Evolutionary conservation across 2,888 invertebrate species (phyloP).

Genomic region (Drosophila pseudotakahashii): DNA sequence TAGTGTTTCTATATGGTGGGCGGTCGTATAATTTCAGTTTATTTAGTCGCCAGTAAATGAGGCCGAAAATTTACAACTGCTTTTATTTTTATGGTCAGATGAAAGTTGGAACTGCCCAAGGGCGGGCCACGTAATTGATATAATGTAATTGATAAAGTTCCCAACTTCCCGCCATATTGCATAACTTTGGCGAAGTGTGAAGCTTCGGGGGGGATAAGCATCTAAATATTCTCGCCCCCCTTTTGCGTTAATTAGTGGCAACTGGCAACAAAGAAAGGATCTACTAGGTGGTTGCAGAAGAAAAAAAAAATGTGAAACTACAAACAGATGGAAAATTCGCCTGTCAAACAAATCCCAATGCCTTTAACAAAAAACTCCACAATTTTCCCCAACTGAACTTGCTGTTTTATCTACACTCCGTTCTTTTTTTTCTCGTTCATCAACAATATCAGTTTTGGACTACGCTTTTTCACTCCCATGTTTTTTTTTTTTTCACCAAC

Average conservation of each 20-base stretch:
- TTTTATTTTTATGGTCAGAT: conserved; percentile 56
- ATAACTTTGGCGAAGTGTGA: conserved; percentile 36
- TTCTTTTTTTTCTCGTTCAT: neutral
- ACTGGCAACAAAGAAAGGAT: neutral
- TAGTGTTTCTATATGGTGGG: conserved; percentile 53
- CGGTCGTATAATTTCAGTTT: conserved; percentile 68
- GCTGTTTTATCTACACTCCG: conserved; percentile 11
- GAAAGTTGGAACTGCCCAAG: conserved; percentile 42
- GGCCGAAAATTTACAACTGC: conserved; percentile 68
- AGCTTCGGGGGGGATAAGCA: conserved; percentile 27
- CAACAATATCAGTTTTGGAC: conserved; percentile 31
- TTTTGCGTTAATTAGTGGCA: conserved; percentile 33
- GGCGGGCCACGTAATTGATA: conserved; percentile 65
- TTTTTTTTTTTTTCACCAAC: conserved; percentile 10
- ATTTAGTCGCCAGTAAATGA: conserved; percentile 66
- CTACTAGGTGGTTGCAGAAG: neutral
- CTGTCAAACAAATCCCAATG: conserved; percentile 30
- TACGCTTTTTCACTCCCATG: conserved; percentile 5
- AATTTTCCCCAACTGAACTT: conserved; percentile 17
- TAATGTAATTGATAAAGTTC: conserved; percentile 68
- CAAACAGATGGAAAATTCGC: conserved; percentile 30
- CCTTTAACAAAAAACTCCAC: conserved; percentile 15
- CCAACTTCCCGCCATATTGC: conserved; percentile 36
- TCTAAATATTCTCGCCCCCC: conserved; percentile 14
- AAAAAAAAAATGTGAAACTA: neutral